These are phyloP conservation scores for Acleris holmiana DNA, from an alignment of 2,888 invertebrate species.

Conservation along the genomic window DNA sequence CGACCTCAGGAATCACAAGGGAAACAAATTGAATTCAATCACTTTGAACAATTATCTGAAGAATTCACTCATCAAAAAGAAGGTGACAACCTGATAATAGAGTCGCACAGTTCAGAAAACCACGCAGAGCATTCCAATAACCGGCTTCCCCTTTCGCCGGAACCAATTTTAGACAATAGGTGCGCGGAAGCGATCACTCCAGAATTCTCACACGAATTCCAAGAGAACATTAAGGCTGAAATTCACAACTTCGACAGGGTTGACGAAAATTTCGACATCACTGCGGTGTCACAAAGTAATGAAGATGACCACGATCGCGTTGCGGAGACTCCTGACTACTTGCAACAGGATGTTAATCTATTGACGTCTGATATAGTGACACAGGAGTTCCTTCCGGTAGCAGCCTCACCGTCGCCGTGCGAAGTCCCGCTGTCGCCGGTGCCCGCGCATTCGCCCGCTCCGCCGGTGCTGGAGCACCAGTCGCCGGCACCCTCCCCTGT, in stretches of 20 bases:
- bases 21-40: constrained; percentile 47
- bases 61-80: constrained; percentile 29
- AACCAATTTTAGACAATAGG: constrained; percentile 42
- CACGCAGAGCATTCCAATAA: constrained; percentile 41
- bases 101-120: constrained; percentile 7
- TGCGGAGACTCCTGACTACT: constrained; percentile 14
- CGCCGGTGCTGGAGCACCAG: constrained; percentile 42
- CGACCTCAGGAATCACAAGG: constrained; percentile 38
- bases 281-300: background rate
- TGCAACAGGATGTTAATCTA: constrained; percentile 20
- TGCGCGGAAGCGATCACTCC: constrained; percentile 48
- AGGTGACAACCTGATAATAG: constrained; percentile 1
- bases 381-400: constrained; percentile 39
- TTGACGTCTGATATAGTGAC: constrained; percentile 11
- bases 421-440: constrained; percentile 22
- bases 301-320: constrained; percentile 11
- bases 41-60: constrained; percentile 41
- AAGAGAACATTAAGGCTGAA: constrained; percentile 36
- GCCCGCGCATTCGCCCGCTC: constrained; percentile 5
- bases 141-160: constrained; percentile 42
- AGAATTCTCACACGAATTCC: constrained; percentile 45
- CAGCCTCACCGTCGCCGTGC: constrained; percentile 46
- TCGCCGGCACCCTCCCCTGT: constrained; percentile 45
- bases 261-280: constrained; percentile 26
- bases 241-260: constrained; percentile 34